Conservation (phyloP, 2,113 vertebrate genomes). For the Ptilorrhoa leucosticta region DNA sequence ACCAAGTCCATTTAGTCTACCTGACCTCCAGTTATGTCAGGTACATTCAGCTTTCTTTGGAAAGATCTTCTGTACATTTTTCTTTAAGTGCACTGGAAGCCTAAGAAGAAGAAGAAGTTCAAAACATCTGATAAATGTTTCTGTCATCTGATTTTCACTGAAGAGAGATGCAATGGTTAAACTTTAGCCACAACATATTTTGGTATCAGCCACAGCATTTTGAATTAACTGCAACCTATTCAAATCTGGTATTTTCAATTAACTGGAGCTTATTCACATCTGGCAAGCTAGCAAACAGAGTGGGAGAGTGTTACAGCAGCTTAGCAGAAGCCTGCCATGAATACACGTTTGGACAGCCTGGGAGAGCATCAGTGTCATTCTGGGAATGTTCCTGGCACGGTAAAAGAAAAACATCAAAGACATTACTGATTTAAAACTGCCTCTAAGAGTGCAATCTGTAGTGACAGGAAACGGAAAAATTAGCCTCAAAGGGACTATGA, state of each 20-base stretch:
- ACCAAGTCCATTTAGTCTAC: background rate
- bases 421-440: conserved; percentile 63
- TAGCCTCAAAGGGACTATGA: conserved; percentile 55
- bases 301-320: background rate
- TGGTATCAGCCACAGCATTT: background rate
- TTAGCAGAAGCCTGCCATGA: conserved; percentile 51
- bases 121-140: background rate
- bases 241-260: conserved; percentile 50
- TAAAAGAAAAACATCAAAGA: conserved; percentile 70
- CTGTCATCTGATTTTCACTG: background rate
- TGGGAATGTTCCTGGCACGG: conserved; percentile 64
- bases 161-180: background rate
- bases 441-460: conserved; percentile 60
- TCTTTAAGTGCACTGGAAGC: background rate
- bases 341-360: conserved; percentile 63
- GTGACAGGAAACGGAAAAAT: conserved; percentile 71
- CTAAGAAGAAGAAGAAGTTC: background rate
- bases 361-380: conserved; percentile 65
- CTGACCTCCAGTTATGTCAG: background rate
- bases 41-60: background rate
- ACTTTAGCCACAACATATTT: background rate
- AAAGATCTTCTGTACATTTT: background rate
- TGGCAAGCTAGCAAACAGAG: conserved; percentile 52
- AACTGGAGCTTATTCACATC: conserved; percentile 55
- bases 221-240: conserved; percentile 43